Evolutionary conservation across 1,140 invertebrate species (phyloP).

Genomic region (Coptotermes formosanus): DNA sequence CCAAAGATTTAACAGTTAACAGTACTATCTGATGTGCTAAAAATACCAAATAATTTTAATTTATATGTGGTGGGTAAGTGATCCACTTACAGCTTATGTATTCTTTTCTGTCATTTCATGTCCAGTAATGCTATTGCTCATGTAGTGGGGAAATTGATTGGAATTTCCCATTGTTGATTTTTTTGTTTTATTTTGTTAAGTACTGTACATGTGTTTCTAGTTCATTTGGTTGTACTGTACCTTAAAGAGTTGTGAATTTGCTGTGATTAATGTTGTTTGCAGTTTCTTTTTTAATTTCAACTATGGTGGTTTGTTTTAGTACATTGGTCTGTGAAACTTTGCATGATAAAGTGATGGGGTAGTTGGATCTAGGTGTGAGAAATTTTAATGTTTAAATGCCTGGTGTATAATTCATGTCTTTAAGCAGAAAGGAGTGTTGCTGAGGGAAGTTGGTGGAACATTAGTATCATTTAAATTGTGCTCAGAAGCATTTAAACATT

Average conservation of each 20-base stretch:
- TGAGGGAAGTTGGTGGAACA: neutral
- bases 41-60: conserved; percentile 7
- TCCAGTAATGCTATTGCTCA: neutral
- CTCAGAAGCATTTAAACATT: neutral
- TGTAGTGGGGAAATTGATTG: neutral
- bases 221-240: neutral
- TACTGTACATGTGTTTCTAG: conserved; percentile 12
- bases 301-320: neutral
- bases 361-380: neutral
- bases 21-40: neutral
- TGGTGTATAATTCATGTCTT: neutral
- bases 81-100: neutral
- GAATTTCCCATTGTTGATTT: neutral
- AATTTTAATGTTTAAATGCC: neutral
- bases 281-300: neutral
- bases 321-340: neutral
- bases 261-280: conserved; percentile 12
- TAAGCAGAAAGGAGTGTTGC: neutral
- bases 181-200: conserved; percentile 20
- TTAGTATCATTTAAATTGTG: neutral
- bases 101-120: neutral
- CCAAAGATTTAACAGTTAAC: neutral
- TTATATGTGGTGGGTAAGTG: neutral
- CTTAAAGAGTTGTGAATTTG: conserved; percentile 15
- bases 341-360: neutral